Evolutionary conservation across 2,888 invertebrate genomes (phyloP).

Genomic region (Dione vanillae): DNA sequence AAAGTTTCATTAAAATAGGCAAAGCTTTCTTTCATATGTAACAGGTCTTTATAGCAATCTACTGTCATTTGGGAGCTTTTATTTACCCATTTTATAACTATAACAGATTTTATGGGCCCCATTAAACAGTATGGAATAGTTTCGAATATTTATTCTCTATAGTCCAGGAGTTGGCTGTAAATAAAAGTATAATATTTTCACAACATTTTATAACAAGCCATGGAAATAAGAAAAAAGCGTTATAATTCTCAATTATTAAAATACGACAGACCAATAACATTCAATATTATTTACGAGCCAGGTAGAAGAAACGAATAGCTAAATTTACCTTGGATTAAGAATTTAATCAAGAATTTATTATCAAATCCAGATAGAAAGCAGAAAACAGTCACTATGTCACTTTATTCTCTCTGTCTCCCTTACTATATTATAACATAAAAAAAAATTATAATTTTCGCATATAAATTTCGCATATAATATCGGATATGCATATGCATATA

Average conservation of each 20-base stretch:
- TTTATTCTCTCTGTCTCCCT: neutral
- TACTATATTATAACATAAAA: neutral
- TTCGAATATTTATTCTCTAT: neutral
- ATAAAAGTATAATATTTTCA: no score
- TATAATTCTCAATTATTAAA: no score
- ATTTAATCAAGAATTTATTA: no score
- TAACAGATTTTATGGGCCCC: constrained; percentile 13
- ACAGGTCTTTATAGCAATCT: constrained; percentile 4
- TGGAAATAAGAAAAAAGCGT: no score
- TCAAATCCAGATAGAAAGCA: no score
- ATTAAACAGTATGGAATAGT: constrained; percentile 13
- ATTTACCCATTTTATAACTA: constrained; percentile 18
- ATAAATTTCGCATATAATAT: no score
- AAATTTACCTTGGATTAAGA: neutral
- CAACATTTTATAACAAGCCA: no score
- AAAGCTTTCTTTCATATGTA: neutral
- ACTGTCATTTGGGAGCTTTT: constrained; percentile 5
- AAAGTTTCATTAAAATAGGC: neutral
- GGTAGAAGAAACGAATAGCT: neutral
- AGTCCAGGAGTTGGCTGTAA: neutral
- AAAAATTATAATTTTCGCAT: no score
- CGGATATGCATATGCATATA: no score
- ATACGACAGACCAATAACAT: no score
- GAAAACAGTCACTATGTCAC: neutral
- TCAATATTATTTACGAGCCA: neutral